Base-by-base conservation (phyloP, 2,797 vertebrate species). In the Oryzias sinensis region DNA sequence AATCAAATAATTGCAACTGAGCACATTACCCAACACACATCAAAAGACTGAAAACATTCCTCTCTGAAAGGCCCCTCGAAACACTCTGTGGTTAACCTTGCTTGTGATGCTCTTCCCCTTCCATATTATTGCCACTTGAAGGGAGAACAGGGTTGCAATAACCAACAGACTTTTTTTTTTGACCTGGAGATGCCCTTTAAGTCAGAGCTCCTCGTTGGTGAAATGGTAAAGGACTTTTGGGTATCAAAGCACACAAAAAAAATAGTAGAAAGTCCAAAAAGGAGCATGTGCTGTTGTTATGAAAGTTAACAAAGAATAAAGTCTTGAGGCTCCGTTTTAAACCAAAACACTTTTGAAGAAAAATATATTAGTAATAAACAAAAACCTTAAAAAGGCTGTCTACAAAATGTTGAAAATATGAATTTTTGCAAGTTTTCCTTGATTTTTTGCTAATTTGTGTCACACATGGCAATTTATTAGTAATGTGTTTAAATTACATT, bases 21-120 rank as follows among this genome's bases (percentile, higher is more conserved):
- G 79, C 72, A 74, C 56, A 74, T 88, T 85, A 84, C 80, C 85
- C 81, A 86, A 87, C 72, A 65, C 68, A 80, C 78, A 84, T 70
- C 70, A 81, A 77, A 79, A 72, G 79, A 72, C 55, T 77, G 44
- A 64, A 80, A 85, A 68, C 74, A 70, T 79, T 76, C 65, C 72
- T 75, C 65, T 83, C 59, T 71, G 66, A 67, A 76, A 62, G 62
- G 51, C 62, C 56, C 61, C 49, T 56, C 54, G 50, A 75, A 84
- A 76, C 68, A 58, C 63, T 81, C 61, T 75, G 76, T 13, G 74
- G 80, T 76, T 69, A 55, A 56, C 57, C 54, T 76, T 59, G 40
- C 72, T 79, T 77, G 71, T 72, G 76, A 72, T 70, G 69, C 65
- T 76, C 45, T 40, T 70, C 60, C 67, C 58, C 68, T 67, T 68